Percentiles rank a stretch among this genome's conserved stretches.
Evolutionary conservation across 1,140 invertebrate genomes (phyloP).

Genomic region (Armadillidium nasatum): DNA sequence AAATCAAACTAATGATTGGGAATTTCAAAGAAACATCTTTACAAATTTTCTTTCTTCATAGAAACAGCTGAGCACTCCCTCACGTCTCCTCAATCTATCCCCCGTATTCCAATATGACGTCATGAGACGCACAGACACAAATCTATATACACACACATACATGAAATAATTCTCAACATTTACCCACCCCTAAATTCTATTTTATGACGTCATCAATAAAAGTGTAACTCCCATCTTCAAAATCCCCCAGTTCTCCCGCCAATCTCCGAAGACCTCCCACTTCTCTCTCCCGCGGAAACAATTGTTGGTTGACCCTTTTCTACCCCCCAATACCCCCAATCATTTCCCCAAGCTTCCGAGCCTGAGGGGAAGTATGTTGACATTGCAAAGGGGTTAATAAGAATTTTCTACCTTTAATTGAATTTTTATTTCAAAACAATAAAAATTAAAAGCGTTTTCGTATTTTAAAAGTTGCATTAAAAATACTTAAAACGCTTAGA

Average conservation of each 20-base stretch:
- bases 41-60: neutral
- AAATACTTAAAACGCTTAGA: no score
- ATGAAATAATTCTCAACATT: neutral
- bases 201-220: neutral
- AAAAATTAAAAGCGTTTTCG: no score
- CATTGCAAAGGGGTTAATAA: constrained; percentile 12
- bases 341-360: neutral
- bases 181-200: neutral
- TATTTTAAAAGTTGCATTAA: no score
- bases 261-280: neutral
- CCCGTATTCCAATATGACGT: neutral
- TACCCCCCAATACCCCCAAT: no score
- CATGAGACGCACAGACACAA: no score
- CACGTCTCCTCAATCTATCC: neutral
- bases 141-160: no score
- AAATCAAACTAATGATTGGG: no score
- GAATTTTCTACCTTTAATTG: neutral
- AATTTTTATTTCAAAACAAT: no score
- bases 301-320: neutral
- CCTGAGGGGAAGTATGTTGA: constrained; percentile 5
- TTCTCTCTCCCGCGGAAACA: neutral
- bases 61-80: neutral
- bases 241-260: neutral
- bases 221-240: neutral
- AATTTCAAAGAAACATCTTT: neutral